Base-by-base conservation (phyloP, 2,797 vertebrate genomes). In the Gymnoscopelus braueri region DNA sequence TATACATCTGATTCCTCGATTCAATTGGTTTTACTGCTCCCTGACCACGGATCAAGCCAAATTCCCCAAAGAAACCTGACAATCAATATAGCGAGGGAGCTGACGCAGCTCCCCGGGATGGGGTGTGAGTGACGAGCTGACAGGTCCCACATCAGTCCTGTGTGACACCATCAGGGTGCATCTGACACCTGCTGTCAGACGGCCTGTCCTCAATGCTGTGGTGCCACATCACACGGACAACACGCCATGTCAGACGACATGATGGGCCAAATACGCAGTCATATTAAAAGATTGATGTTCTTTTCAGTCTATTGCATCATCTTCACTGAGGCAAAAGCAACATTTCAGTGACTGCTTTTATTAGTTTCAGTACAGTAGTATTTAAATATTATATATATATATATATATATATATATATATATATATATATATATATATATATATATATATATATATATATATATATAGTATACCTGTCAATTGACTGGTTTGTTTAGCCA, bases 1-100 rank as follows among this genome's bases (percentile, higher is more conserved):
- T 90, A 92, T 88, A 84, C 84, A 80, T 87, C 70, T 91, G 90
- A 92, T 92, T 91, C 86, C 82, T 92, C 79, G 78, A 83, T 92
- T 88, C 89, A 87, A 91, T 94, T 88, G 77, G 56, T 84, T 91
- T 88, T 65, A 70, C 78, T 76, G 69, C 68, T 87, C 74, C 67
- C 1, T 12, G 60, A 86, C 73, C 71, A 65, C 53, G 69, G 73
- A 91, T 90, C 72, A 65, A 65, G 70, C 50, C 50, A 14, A 85
- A 86, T 92, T 88, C 90, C 90, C 92, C 54, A 55, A 78, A 79
- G 91, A 85, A 82, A 82, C 39, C 24, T 32, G 60, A 65, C 68
- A 77, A 91, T 92, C 91, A 83, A 92, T 44, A 10, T 92, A 87
- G 60, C 0, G 66, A 80, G 77, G 80, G 64, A 69, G 87, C 89